Evolutionary conservation across 2,888 invertebrate genomes (phyloP), one percentile per base, ranked within the genome.

Genomic region (Trichogramma dendrolimi): DNA sequence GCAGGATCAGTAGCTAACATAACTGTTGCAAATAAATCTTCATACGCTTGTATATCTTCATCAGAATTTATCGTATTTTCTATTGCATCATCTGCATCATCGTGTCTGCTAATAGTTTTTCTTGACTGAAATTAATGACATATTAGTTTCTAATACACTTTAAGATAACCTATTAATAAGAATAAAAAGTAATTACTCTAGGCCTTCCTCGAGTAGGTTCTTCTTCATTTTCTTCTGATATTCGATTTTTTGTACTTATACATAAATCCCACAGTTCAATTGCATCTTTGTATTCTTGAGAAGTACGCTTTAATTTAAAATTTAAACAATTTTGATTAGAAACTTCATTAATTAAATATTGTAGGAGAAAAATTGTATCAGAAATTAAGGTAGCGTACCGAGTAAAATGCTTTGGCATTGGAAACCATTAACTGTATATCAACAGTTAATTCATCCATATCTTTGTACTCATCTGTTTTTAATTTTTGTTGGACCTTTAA

Each of bases 391-490:
- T n/a, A 64, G 63, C 55, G 64, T 75, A 86, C 86, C 83, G 86
- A 96, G 78, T 97, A 97, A 81, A 95, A 98, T 6, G 92, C 90
- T 79, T 95, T 95, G 0, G 97, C 94, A 82, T 99, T 99, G 71
- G 88, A 92, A 41, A 96, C 90, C 72, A 99, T 85, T 44, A 96
- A 83, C 73, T 95, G 92, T 69, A 99, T 87, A 77, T 99, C 98
- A 6, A 86, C 85, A 47, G 93, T 88, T 65, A 99, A 82, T 74
- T 96, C 94, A 42, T 96, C 95, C 69, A 97, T 85, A 75, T 95
- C 94, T 69, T 92, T 91, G 79, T 99, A 99, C 59, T 96, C 96
- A 71, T 98, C 97, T 0, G 94, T 96, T 85, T 96, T 96, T 7
- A 98, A 81, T 79, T 97, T 98, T 75, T 96, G 96, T 79, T 97